Evolutionary conservation across 2,113 vertebrate genomes (phyloP), one percentile per base, ranked within the genome.

Genomic region (Nycticryphes semicollaris): DNA sequence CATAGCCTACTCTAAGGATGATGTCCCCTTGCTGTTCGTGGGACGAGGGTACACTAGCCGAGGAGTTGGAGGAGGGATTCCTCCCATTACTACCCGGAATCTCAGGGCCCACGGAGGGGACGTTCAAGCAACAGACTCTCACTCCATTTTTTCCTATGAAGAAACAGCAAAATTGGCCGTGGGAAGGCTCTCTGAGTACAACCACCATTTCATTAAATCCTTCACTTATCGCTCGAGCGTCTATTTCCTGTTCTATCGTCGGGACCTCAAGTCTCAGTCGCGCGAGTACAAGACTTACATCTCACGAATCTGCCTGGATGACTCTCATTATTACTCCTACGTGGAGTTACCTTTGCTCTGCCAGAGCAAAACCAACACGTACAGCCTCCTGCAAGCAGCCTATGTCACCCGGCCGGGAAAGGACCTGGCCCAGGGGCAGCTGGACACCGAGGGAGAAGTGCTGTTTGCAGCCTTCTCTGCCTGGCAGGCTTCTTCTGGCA

Each of bases 151-250:
- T 97, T 99, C 99, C 73, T 99, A 99, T 1, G 99, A 99, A 95
- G 99, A 99, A 96, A 99, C 99, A 0, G 99, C 99, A 66, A 99
- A 99, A 93, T 89, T 99, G 84, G 99, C 99, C 0, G 99, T 99
- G 21, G 99, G 99, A 37, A 98, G 99, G 27, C 99, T 99, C 19
- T 99, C 99, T 0, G 99, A 99, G 90, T 99, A 99, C 22, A 99
- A 99, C 98, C 99, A 99, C 92, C 99, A 99, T 93, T 99, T 99
- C 37, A 98, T 99, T 39, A 98, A 99, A 6, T 98, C 99, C 7
- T 99, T 99, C 12, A 98, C 98, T 13, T 98, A 97, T 2, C 98
- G 97, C 24, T 97, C 98, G 2, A 99, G 98, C 0, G 98, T 99
- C 59, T 99, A 99, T 97, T 99, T 99, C 97, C 97, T 99, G 3